Percentiles rank a stretch among this genome's conserved stretches.
Evolutionary conservation across 2,888 invertebrate genomes (phyloP).

Genomic region (Ectobius pallidus): DNA sequence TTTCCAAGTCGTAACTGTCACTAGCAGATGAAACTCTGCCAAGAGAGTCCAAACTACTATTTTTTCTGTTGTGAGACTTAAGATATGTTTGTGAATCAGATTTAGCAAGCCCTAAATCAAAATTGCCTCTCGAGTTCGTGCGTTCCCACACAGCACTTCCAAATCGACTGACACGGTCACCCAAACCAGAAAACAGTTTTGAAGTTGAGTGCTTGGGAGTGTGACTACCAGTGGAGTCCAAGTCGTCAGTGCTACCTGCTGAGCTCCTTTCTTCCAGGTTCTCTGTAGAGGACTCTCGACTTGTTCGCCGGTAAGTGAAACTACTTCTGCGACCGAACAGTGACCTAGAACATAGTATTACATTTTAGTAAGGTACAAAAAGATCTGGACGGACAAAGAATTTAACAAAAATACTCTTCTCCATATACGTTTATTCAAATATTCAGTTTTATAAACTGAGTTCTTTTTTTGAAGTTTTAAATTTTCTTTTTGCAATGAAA

Average conservation of each 20-base stretch:
- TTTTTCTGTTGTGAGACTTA: constrained; percentile 18
- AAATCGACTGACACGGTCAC: constrained; percentile 35
- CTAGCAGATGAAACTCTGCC: constrained; percentile 15
- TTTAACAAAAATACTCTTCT: neutral
- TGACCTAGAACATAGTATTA: constrained; percentile 37
- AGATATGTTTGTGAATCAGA: constrained; percentile 13
- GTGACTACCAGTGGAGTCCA: constrained; percentile 38
- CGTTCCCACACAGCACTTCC: constrained; percentile 34
- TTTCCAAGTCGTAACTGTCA: constrained; percentile 15
- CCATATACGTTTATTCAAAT: too few species aligned
- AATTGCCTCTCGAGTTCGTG: constrained; percentile 3
- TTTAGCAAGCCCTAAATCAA: neutral
- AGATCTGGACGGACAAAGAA: neutral
- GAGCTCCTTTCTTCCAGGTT: constrained; percentile 45
- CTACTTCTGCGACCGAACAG: constrained; percentile 46
- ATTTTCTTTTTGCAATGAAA: too few species aligned
- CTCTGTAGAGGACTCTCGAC: constrained; percentile 47
- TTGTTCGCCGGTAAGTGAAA: constrained; percentile 43
- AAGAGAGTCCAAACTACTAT: constrained; percentile 33
- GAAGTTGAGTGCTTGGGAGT: constrained; percentile 25
- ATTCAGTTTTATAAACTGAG: too few species aligned
- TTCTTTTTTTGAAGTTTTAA: too few species aligned
- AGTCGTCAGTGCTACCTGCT: constrained; percentile 42
- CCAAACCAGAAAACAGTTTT: constrained; percentile 36
- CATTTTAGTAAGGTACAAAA: neutral